Base-by-base conservation (phyloP, 1,140 invertebrate species). In the Dendrolimus kikuchii region DNA sequence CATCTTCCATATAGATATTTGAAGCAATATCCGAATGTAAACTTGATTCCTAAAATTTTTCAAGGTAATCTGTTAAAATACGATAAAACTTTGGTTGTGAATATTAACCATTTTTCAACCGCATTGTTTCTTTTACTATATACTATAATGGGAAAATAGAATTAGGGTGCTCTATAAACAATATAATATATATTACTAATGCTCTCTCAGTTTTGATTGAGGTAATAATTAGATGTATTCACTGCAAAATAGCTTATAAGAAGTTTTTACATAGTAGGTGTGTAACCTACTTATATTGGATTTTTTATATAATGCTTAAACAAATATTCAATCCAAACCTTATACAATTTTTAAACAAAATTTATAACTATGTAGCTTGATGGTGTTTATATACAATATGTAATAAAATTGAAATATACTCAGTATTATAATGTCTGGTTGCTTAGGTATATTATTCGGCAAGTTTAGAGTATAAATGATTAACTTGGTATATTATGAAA, bases 191-290 rank as follows among this genome's bases (percentile, higher is more conserved):
- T 57, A 53, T 59, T 52, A 59, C 59, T 52, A 50, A 65, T 44
- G 56, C 59, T 67, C 57, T 66, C 64, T 64, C 63, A 62, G 66
- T 66, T 68, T 55, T 66, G 42, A 72, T 62, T 69, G 51, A 68
- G 74, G 77, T 74, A 82, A 82, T 82, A 80, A 78, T 53, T 75
- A 81, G 72, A 48, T 57, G 53, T 66, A 64, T 68, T 9, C 57
- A 52, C 43, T 40, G 58, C 66, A 65, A n/a, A n/a, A 69, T 70
- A 67, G 62, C 49, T 68, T 53, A 46, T 71, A 62, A 73, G 63
- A 57, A 58, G 57, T 68, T 72, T 79, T 57, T 71, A 72, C 49
- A 56, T 60, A 40, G 49, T 43, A 58, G 23, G 23, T 57, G 55
- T 56, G 65, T 63, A 64, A 49, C 59, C 61, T 51, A 50, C 50